phyloP scores from a whole-genome alignment of 2,113 vertebrate species.

The Ardeotis arabs region DNA sequence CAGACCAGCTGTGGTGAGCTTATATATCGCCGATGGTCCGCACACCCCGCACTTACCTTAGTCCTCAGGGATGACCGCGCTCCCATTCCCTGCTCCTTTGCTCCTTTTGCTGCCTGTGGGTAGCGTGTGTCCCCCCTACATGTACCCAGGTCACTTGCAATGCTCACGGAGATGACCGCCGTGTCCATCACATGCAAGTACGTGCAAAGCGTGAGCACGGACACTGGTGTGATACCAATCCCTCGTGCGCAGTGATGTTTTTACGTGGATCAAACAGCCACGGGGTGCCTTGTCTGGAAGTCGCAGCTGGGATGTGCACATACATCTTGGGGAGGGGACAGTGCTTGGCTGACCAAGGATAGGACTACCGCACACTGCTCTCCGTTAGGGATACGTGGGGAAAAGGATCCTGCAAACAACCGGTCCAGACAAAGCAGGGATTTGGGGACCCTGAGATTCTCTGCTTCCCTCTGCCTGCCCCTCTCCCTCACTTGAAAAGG shows the following conservation, averaged over 20 bases:
- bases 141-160: rapidly evolving
- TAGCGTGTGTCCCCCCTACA: rapidly evolving
- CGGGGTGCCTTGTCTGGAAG: not conserved
- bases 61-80: not conserved
- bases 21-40: rapidly evolving
- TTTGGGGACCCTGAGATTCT: not conserved
- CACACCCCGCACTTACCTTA: not conserved
- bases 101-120: not conserved
- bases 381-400: not conserved
- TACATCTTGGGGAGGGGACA: not conserved
- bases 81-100: not conserved
- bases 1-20: not conserved
- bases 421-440: rapidly evolving
- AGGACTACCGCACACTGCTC: not conserved
- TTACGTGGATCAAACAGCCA: not conserved
- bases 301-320: rapidly evolving
- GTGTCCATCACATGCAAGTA: rapidly evolving
- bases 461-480: not conserved
- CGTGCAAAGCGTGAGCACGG: rapidly evolving
- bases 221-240: rapidly evolving
- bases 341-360: not conserved
- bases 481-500: not conserved
- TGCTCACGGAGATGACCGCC: rapidly evolving
- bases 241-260: rapidly evolving
- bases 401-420: not conserved